phyloP scores from a whole-genome alignment of 2,797 vertebrate species.

The Parotocinclus haroldoi region DNA sequence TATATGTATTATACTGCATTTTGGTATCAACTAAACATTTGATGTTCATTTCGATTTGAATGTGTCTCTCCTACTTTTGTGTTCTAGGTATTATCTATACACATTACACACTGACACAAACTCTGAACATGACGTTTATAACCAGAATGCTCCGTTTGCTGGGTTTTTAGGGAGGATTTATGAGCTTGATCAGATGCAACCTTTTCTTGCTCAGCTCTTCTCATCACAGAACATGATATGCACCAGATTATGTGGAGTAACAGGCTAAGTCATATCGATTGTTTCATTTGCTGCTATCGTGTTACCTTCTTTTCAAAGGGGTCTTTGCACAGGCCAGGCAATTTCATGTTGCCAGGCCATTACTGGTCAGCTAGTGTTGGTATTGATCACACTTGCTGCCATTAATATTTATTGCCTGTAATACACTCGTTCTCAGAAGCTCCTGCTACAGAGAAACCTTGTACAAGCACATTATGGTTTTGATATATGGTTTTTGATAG shows the following conservation, averaged over 20 bases:
- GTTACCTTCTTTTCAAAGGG: slow-evolving; percentile 23
- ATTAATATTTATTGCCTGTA: slow-evolving; percentile 41
- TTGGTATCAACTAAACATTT: too few species aligned
- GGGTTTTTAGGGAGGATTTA: background rate
- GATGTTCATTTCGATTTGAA: too few species aligned
- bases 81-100: too few species aligned
- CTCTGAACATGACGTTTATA: too few species aligned
- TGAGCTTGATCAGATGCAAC: too few species aligned
- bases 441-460: slow-evolving; percentile 1
- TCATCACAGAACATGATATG: too few species aligned
- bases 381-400: slow-evolving; percentile 35
- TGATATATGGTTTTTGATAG: too few species aligned
- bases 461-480: too few species aligned
- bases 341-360: slow-evolving; percentile 37
- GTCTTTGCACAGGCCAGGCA: slow-evolving; percentile 14
- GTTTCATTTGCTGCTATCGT: slow-evolving; percentile 22
- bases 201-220: slow-evolving; percentile 4
- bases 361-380: slow-evolving; percentile 17
- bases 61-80: too few species aligned
- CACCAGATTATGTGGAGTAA: background rate
- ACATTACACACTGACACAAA: too few species aligned
- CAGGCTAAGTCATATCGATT: too few species aligned
- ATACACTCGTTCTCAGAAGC: slow-evolving; percentile 23
- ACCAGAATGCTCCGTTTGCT: background rate
- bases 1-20: too few species aligned